A percentile compares a stretch with the other conserved stretches of the same genome.
Evolutionary conservation across 2,113 vertebrate species (phyloP).

Genomic region (Erinaceus europaeus): DNA sequence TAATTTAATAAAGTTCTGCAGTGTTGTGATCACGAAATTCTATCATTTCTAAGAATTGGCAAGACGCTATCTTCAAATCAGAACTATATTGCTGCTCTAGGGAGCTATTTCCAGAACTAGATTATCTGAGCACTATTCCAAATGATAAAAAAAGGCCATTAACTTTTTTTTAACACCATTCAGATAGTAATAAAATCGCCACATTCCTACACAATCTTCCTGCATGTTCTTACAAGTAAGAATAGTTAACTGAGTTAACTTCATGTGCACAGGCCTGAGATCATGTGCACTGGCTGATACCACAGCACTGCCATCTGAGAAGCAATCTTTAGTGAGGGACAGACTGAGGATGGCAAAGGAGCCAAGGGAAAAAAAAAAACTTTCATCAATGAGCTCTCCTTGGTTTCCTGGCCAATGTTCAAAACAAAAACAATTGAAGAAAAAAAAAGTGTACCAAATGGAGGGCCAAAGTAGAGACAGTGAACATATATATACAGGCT

Average conservation of each 20-base stretch:
- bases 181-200: not conserved
- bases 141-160: not conserved
- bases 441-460: too few relatives aligned
- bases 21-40: not conserved
- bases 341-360: not conserved
- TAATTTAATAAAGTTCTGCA: not conserved
- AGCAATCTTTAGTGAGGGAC: not conserved
- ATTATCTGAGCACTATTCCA: not conserved
- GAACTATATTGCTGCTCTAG: not conserved
- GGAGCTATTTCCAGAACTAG: not conserved
- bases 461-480: too few relatives aligned
- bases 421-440: not conserved
- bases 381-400: not conserved
- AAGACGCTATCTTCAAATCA: not conserved
- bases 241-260: not conserved
- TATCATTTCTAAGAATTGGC: not conserved
- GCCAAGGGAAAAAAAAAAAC: not conserved
- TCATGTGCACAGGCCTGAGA: rapidly evolving
- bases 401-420: not conserved
- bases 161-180: not conserved
- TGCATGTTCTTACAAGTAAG: not conserved
- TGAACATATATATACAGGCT: too few relatives aligned
- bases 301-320: rapidly evolving
- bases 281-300: rapidly evolving
- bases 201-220: too few relatives aligned